A percentile compares a stretch with the other conserved stretches of the same genome.
phyloP scores from a whole-genome alignment of 2,888 invertebrate species.

The Pardosa pseudoannulata region DNA sequence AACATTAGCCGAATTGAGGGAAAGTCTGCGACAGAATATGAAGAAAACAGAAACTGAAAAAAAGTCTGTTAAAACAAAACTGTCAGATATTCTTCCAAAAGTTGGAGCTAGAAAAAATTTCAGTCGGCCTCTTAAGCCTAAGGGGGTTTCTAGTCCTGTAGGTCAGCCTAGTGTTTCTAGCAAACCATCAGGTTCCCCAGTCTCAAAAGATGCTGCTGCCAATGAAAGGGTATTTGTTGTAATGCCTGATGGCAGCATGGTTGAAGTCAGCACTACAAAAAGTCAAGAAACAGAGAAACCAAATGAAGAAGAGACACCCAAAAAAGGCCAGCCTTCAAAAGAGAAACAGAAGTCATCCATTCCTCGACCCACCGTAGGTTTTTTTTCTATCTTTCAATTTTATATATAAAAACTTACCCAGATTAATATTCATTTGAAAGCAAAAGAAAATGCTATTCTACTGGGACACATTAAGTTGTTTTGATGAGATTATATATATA shows the following conservation, averaged over 20 bases:
- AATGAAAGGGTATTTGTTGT: slow-evolving; percentile 71
- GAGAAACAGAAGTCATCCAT: not conserved
- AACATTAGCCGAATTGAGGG: slow-evolving; percentile 50
- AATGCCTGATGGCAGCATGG: slow-evolving; percentile 70
- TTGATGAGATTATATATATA: no score
- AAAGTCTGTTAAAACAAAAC: not conserved
- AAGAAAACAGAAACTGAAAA: slow-evolving; percentile 35
- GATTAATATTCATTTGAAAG: no score
- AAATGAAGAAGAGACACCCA: slow-evolving; percentile 3
- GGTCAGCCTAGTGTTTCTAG: not conserved
- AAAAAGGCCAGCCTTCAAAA: slow-evolving; percentile 6
- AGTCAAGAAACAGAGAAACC: slow-evolving; percentile 4
- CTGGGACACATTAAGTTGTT: no score
- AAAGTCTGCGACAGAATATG: slow-evolving; percentile 32
- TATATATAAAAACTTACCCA: no score
- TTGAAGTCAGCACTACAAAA: slow-evolving; percentile 65
- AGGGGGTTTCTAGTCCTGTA: not conserved
- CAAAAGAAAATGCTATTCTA: no score
- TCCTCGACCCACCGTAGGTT: slow-evolving; percentile 18
- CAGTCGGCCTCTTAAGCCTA: slow-evolving; percentile 22
- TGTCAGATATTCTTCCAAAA: slow-evolving; percentile 14
- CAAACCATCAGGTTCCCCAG: not conserved
- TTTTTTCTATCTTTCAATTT: not conserved
- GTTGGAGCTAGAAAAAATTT: slow-evolving; percentile 61
- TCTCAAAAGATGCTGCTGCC: slow-evolving; percentile 8